Conservation (phyloP, 1,140 invertebrate species). For the Rhyacophila brunnea region DNA sequence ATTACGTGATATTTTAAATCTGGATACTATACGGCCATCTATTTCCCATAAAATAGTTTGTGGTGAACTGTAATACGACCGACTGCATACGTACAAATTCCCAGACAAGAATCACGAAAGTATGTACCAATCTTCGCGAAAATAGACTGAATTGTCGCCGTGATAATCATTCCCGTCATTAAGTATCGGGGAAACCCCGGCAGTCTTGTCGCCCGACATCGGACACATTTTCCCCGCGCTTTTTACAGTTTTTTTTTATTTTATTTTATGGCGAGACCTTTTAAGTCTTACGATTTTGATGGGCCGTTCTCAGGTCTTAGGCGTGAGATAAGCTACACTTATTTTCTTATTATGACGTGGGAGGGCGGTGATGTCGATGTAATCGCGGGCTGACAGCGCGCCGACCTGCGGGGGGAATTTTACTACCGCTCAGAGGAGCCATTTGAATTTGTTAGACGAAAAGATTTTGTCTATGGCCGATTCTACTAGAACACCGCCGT, state of each 20-base stretch:
- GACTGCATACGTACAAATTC: too few species aligned
- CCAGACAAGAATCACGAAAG: too few species aligned
- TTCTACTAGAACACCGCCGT: too few species aligned
- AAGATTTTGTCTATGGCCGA: too few species aligned
- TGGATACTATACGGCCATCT: too few species aligned
- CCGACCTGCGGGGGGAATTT: conserved; percentile 17
- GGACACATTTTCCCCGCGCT: conserved; percentile 11
- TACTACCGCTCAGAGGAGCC: conserved; percentile 9
- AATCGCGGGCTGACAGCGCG: conserved; percentile 26
- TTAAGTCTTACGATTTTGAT: conserved; percentile 37
- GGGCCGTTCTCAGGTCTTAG: conserved; percentile 34
- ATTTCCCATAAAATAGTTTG: too few species aligned
- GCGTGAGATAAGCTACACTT: conserved; percentile 35
- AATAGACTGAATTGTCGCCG: too few species aligned
- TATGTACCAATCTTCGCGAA: too few species aligned
- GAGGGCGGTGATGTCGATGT: conserved; percentile 34
- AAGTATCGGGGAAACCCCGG: background rate
- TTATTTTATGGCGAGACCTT: conserved; percentile 34
- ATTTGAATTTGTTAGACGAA: too few species aligned
- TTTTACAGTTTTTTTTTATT: conserved; percentile 13
- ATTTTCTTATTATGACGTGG: conserved; percentile 36
- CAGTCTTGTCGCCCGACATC: conserved; percentile 15
- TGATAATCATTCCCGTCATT: too few species aligned
- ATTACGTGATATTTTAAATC: too few species aligned
- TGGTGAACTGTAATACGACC: too few species aligned